A percentile compares a stretch with the other conserved stretches of the same genome.
phyloP scores from a whole-genome alignment of 1,140 invertebrate genomes.

The Ceratitis capitata region DNA sequence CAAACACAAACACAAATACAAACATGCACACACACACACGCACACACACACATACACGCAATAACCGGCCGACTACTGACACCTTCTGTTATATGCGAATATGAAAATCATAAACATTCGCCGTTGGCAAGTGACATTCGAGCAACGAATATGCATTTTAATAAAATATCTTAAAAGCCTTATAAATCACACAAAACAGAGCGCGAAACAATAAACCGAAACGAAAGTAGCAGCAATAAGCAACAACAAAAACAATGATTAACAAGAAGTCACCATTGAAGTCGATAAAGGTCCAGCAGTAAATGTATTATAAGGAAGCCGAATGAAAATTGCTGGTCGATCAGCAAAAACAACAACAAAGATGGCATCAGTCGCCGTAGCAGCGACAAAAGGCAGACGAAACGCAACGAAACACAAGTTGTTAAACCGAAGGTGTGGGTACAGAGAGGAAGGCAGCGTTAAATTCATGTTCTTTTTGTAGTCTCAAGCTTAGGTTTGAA shows the following conservation, averaged over 20 bases:
- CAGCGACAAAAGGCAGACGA: neutral
- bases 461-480: neutral
- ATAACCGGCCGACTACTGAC: constrained; percentile 41
- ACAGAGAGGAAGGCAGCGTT: neutral
- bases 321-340: neutral
- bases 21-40: neutral
- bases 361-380: neutral
- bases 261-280: neutral
- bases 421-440: neutral
- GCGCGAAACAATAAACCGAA: neutral
- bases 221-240: neutral
- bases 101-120: constrained; percentile 66
- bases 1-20: neutral
- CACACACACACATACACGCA: neutral
- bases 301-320: constrained; percentile 29
- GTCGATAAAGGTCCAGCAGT: neutral
- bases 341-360: neutral
- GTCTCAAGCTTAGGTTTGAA: neutral
- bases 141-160: constrained; percentile 66
- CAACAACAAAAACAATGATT: neutral
- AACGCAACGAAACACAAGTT: neutral
- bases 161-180: constrained; percentile 66
- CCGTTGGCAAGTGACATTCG: constrained; percentile 55
- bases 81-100: constrained; percentile 52
- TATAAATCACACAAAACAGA: constrained; percentile 58